phyloP scores from a whole-genome alignment of 1,140 invertebrate genomes.

The Acromyrmex charruanus region DNA sequence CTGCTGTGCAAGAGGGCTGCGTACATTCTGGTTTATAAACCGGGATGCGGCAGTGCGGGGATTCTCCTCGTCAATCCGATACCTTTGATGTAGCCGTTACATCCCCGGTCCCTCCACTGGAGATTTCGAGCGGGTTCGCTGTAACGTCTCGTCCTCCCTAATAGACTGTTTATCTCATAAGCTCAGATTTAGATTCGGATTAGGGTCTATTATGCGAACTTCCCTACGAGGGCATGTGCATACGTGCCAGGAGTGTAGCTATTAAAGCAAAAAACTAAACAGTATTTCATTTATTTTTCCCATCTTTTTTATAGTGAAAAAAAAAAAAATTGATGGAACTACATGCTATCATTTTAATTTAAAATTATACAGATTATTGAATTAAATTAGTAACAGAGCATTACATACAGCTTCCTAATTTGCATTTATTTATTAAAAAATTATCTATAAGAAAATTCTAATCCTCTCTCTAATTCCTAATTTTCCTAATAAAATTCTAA shows the following conservation, averaged over 20 bases:
- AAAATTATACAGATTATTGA: constrained; percentile 1
- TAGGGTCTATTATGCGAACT: constrained; percentile 65
- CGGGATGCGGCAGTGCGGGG: constrained; percentile 68
- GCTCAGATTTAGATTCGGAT: constrained; percentile 81
- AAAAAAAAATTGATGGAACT: constrained; percentile 1
- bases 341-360: background rate
- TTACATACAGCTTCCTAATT: background rate
- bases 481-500: no score
- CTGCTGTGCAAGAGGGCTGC: background rate
- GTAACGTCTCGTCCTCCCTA: constrained; percentile 70
- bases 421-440: background rate
- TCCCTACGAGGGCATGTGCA: constrained; percentile 10
- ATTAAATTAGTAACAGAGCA: background rate
- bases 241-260: constrained; percentile 6
- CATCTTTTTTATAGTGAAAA: background rate
- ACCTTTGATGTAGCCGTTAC: constrained; percentile 83
- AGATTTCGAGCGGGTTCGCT: constrained; percentile 66
- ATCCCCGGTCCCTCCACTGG: constrained; percentile 22
- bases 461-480: no score
- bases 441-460: background rate
- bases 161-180: constrained; percentile 84
- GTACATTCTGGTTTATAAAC: constrained; percentile 72
- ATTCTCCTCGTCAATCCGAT: constrained; percentile 78
- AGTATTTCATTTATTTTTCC: background rate
- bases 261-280: background rate